A percentile compares a stretch with the other conserved stretches of the same genome.
phyloP scores from a whole-genome alignment of 2,888 invertebrate species.

The Ectemnius lituratus region DNA sequence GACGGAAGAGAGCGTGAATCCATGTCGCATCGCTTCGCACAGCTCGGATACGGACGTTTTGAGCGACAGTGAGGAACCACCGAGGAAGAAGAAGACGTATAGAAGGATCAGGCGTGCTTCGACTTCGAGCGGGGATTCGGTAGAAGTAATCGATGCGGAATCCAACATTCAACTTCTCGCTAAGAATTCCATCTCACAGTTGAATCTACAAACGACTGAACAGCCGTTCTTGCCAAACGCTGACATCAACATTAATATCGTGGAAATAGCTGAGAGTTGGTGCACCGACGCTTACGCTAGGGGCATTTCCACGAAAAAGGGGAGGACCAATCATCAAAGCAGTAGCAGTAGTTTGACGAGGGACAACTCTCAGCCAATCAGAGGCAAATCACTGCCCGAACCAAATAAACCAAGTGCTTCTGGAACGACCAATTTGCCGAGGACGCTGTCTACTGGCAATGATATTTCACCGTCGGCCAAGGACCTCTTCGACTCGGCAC shows the following conservation, averaged over 20 bases:
- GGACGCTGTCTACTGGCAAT: neutral
- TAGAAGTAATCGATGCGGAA: neutral
- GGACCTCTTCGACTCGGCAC: no score
- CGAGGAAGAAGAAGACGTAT: neutral
- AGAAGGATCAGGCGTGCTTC: slow-evolving; percentile 6
- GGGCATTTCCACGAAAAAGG: slow-evolving; percentile 5
- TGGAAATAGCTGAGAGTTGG: slow-evolving; percentile 24
- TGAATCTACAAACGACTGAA: slow-evolving; percentile 18
- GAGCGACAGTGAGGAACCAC: fast-evolving
- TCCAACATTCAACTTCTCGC: neutral
- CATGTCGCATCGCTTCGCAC: neutral
- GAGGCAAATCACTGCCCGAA: no score
- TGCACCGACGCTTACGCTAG: neutral
- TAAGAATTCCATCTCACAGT: neutral
- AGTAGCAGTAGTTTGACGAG: no score
- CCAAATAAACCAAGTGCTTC: no score
- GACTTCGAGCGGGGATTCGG: slow-evolving; percentile 4
- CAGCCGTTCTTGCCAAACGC: slow-evolving; percentile 12
- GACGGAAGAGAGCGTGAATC: neutral
- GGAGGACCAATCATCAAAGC: neutral
- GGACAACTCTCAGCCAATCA: no score
- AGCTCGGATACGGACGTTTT: neutral
- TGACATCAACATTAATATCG: slow-evolving; percentile 1
- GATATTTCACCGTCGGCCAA: neutral
- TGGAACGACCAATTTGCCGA: no score